phyloP scores from a whole-genome alignment of 1,140 invertebrate genomes.

The Drosophila obscura region DNA sequence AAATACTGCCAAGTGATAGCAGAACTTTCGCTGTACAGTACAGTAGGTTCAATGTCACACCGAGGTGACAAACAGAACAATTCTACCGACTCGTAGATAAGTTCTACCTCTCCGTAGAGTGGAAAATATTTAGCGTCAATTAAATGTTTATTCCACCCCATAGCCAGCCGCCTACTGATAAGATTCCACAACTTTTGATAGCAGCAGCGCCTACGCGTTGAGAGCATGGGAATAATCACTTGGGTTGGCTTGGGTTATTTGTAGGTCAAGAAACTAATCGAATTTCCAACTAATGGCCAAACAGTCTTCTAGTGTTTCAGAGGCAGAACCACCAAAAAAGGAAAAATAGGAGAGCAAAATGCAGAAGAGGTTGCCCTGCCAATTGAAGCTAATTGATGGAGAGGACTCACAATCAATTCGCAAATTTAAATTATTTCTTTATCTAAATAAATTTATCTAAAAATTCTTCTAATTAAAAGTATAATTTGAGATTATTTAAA shows the following conservation, averaged over 20 bases:
- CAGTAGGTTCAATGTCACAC: slow-evolving; percentile 57
- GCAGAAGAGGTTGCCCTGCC: too few species aligned
- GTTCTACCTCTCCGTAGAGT: slow-evolving; percentile 14
- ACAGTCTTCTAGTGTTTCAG: slow-evolving; percentile 38
- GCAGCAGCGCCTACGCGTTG: slow-evolving; percentile 14
- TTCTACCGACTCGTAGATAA: slow-evolving; percentile 35
- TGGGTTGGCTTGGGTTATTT: slow-evolving; percentile 35
- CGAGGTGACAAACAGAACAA: slow-evolving; percentile 42
- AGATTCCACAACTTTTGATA: slow-evolving; percentile 42
- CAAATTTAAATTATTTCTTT: too few species aligned
- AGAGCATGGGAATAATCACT: slow-evolving; percentile 5
- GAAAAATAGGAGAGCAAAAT: not conserved
- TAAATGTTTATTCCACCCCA: slow-evolving; percentile 47
- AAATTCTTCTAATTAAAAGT: too few species aligned
- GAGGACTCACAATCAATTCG: too few species aligned
- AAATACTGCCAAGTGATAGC: not conserved
- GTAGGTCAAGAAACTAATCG: slow-evolving; percentile 41
- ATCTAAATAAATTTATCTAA: too few species aligned
- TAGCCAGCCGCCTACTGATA: slow-evolving; percentile 21
- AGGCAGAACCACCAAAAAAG: slow-evolving; percentile 7
- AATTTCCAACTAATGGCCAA: slow-evolving; percentile 12
- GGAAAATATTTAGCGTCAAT: slow-evolving; percentile 35
- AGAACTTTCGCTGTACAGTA: slow-evolving; percentile 19
- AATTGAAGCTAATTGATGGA: too few species aligned
- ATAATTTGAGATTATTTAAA: too few species aligned